These are phyloP conservation scores for Strigamia crassipes DNA, from an alignment of 2,888 invertebrate species.

Conservation along the genomic window DNA sequence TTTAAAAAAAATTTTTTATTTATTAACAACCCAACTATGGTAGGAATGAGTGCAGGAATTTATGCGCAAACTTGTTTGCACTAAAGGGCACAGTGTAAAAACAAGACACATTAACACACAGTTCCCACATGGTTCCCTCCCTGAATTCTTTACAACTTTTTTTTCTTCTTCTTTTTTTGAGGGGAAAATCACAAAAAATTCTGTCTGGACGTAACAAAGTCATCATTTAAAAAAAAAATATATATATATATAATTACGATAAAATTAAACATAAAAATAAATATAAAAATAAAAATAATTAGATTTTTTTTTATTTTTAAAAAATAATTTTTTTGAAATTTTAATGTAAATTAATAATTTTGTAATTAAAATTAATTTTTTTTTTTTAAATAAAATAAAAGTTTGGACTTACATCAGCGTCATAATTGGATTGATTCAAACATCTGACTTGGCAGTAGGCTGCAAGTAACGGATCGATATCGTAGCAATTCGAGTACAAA, in stretches of 20 bases:
- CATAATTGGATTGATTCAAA: conserved; percentile 1
- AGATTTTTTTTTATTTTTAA: background rate
- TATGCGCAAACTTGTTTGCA: conserved; percentile 23
- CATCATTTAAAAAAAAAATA: background rate
- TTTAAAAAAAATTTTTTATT: background rate
- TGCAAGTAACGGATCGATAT: background rate
- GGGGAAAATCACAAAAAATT: background rate
- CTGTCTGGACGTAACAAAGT: background rate
- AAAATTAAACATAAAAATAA: background rate
- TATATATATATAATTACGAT: background rate
- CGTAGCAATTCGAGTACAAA: background rate
- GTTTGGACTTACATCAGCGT: background rate
- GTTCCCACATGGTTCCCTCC: conserved; percentile 2
- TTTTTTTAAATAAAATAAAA: too few species aligned
- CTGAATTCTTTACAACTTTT: background rate
- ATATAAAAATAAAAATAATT: background rate
- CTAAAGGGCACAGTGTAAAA: conserved; percentile 1
- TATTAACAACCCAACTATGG: conserved; percentile 22
- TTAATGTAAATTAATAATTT: too few species aligned
- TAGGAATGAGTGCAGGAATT: conserved; percentile 3
- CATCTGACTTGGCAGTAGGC: background rate
- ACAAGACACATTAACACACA: conserved; percentile 16
- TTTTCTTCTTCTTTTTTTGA: background rate
- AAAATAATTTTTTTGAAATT: background rate
- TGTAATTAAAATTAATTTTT: too few species aligned